These are phyloP conservation scores for Caenorhabditis sp. DNA, from an alignment of 2,888 invertebrate genomes.

Conservation along the genomic window DNA sequence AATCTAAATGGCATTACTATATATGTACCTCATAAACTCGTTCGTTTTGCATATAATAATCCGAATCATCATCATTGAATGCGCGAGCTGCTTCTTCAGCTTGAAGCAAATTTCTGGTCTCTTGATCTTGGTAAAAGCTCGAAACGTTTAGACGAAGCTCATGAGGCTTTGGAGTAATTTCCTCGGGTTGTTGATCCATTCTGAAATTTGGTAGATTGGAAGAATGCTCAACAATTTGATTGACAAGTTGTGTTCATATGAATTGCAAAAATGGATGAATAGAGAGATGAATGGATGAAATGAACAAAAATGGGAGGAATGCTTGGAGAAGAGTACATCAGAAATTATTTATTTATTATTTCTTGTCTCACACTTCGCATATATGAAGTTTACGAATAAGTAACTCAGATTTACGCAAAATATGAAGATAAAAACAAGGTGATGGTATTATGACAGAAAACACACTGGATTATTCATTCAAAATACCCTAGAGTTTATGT, in stretches of 20 bases:
- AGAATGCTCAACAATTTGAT: neutral
- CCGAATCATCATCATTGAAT: conserved; percentile 21
- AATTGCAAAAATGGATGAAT: neutral
- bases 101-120: conserved; percentile 29
- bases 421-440: too few species aligned
- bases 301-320: neutral
- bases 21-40: conserved; percentile 32
- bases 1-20: too few species aligned
- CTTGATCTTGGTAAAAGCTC: conserved; percentile 39
- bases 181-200: neutral
- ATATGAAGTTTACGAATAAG: too few species aligned
- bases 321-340: too few species aligned
- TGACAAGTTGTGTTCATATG: neutral
- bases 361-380: too few species aligned
- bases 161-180: neutral
- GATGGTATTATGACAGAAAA: too few species aligned
- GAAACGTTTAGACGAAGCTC: conserved; percentile 45
- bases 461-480: too few species aligned
- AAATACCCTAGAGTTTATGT: too few species aligned
- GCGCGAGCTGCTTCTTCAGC: conserved; percentile 41
- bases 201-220: neutral
- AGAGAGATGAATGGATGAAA: neutral
- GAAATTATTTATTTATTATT: too few species aligned
- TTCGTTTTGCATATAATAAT: conserved; percentile 28
- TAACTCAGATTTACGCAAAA: too few species aligned